These are phyloP conservation scores for Zeuzera pyrina DNA, from an alignment of 2,888 invertebrate genomes.

Conservation along the genomic window DNA sequence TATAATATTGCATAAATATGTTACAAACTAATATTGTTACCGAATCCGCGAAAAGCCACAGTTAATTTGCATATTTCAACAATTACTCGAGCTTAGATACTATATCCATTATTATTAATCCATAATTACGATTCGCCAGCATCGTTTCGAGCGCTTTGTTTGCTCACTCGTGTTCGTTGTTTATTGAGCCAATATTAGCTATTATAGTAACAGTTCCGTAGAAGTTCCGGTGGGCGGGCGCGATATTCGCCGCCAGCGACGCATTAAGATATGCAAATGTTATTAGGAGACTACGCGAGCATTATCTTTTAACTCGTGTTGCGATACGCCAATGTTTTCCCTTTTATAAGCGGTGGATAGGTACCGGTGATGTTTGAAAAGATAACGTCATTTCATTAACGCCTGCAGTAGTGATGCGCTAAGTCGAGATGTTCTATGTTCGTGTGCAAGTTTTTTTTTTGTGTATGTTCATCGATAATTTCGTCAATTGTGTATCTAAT, in stretches of 20 bases:
- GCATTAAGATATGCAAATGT: slow-evolving; percentile 64
- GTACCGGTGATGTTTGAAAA: too few relatives aligned
- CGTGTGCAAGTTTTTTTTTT: too few relatives aligned
- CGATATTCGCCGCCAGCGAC: slow-evolving; percentile 15
- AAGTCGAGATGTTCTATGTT: too few relatives aligned
- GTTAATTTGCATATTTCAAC: slow-evolving; percentile 37
- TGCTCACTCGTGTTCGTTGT: slow-evolving; percentile 31
- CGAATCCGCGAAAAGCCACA: too few relatives aligned
- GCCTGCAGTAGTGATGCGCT: too few relatives aligned
- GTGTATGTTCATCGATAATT: too few relatives aligned
- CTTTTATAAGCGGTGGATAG: slow-evolving; percentile 1
- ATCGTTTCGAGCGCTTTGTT: slow-evolving; percentile 34
- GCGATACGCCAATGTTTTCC: slow-evolving; percentile 36
- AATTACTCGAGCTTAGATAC: slow-evolving; percentile 24
- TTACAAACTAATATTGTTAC: too few relatives aligned
- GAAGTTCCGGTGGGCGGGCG: neutral
- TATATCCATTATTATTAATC: slow-evolving; percentile 52
- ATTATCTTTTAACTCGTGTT: slow-evolving; percentile 43
- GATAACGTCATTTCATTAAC: too few relatives aligned
- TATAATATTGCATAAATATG: neutral
- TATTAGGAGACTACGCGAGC: slow-evolving; percentile 41
- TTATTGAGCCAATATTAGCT: slow-evolving; percentile 42
- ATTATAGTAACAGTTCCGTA: slow-evolving; percentile 26
- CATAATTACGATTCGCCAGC: slow-evolving; percentile 38
- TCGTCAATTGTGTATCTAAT: too few relatives aligned